phyloP scores from a whole-genome alignment of 2,888 invertebrate genomes.

The Ceriagrion tenellum region DNA sequence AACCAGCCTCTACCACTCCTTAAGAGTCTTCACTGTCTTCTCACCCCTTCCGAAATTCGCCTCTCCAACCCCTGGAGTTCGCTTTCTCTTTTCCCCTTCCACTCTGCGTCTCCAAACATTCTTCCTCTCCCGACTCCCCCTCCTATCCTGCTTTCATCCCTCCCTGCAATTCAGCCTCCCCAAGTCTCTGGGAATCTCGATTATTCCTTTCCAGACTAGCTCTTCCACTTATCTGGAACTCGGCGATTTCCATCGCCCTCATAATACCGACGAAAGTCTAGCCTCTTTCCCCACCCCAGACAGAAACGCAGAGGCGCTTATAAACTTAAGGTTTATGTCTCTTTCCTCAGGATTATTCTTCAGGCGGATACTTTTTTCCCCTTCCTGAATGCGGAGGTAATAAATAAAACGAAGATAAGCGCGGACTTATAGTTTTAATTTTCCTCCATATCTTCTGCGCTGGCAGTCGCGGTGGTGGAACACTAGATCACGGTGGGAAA shows the following conservation, averaged over 20 bases:
- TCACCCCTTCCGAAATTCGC: background rate
- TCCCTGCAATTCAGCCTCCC: background rate
- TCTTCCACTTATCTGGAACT: background rate
- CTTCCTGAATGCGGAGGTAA: background rate
- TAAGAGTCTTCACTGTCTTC: background rate
- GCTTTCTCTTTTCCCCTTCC: no score
- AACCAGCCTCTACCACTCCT: background rate
- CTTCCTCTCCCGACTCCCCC: background rate
- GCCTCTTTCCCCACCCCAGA: background rate
- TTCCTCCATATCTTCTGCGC: background rate
- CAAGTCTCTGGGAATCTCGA: slow-evolving; percentile 6
- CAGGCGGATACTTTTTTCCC: background rate
- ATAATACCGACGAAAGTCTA: background rate
- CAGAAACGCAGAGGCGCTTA: background rate
- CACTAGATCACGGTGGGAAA: background rate
- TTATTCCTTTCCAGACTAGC: slow-evolving; percentile 15
- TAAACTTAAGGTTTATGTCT: background rate
- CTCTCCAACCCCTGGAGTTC: no score
- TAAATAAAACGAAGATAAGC: background rate
- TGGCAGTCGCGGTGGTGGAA: background rate
- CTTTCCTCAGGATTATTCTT: background rate
- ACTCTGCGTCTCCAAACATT: no score
- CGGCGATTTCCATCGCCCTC: background rate
- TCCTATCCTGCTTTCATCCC: background rate
- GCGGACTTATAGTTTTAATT: background rate